Percentiles rank a stretch among this genome's conserved stretches.
Evolutionary conservation across 2,797 vertebrate species (phyloP).

Genomic region (Artibeus lituratus): DNA sequence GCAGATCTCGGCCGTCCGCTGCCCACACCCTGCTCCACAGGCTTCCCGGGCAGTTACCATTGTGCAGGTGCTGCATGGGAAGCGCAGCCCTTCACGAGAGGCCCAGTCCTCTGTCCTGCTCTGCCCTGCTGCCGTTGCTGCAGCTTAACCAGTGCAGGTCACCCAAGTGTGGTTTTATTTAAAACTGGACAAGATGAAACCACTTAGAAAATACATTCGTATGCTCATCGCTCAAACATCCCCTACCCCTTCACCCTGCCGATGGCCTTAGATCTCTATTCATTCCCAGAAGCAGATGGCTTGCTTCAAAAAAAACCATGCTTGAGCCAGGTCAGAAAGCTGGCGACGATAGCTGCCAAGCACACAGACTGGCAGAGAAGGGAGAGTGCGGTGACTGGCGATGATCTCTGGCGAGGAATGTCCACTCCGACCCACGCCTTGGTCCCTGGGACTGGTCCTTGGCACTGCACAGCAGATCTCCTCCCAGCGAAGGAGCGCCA

Average conservation of each 20-base stretch:
- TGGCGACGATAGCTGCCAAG: not conserved
- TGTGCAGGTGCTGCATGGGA: not conserved
- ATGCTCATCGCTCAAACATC: not conserved
- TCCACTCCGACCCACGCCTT: not conserved
- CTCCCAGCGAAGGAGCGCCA: not conserved
- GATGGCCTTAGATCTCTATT: not conserved
- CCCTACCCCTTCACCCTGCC: not conserved
- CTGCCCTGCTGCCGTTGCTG: not conserved
- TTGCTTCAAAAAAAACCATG: not conserved
- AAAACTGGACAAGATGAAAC: not conserved
- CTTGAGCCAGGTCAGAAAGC: not conserved
- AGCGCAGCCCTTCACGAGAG: not conserved
- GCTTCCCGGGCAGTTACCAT: not conserved
- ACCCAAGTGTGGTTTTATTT: not conserved
- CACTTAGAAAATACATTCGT: not conserved
- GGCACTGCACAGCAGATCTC: not conserved
- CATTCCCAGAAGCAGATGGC: conserved; percentile 52
- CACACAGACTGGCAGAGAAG: conserved; percentile 40
- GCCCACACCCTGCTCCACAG: not conserved
- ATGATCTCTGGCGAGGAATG: not conserved
- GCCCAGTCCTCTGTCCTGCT: not conserved
- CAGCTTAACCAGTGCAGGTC: not conserved
- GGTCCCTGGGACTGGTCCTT: not conserved
- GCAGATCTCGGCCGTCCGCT: not conserved
- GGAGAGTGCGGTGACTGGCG: not conserved